Evolutionary conservation across 92 coral and sea anemone genomes (phyloP).

Genomic region (Chrysogorgia sp.): DNA sequence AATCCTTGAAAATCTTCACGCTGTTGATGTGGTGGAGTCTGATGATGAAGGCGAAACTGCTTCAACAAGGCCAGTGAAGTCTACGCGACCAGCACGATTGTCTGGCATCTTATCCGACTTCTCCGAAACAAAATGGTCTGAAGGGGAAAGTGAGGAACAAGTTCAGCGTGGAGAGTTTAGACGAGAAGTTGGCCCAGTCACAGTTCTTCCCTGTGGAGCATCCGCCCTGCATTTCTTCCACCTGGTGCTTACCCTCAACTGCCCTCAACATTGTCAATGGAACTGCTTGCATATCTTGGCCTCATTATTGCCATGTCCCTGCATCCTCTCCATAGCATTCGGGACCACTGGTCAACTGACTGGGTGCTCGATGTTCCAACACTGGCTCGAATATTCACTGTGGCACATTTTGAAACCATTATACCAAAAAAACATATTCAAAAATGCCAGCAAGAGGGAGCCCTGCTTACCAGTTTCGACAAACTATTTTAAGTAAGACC

Average conservation of each 20-base stretch:
- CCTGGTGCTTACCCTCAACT: slow-evolving; percentile 21
- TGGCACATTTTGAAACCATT: slow-evolving; percentile 13
- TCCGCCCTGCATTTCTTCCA: slow-evolving; percentile 36
- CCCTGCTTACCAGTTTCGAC: slow-evolving; percentile 26
- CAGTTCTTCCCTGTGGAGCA: slow-evolving; percentile 37
- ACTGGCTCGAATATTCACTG: slow-evolving; percentile 15
- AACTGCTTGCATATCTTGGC: slow-evolving; percentile 8
- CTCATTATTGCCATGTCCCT: slow-evolving; percentile 15
- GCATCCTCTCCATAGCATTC: neutral
- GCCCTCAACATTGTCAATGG: neutral
- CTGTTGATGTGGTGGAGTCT: no score
- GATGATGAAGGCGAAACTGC: no score
- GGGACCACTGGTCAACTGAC: slow-evolving; percentile 19
- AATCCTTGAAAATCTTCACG: no score
- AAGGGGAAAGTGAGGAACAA: no score
- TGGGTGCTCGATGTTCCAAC: slow-evolving; percentile 30
- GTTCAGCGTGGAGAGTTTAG: no score
- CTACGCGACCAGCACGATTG: no score
- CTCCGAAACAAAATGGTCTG: no score
- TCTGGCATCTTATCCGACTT: no score
- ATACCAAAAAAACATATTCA: slow-evolving; percentile 37
- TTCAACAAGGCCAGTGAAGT: no score
- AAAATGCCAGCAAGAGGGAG: slow-evolving; percentile 53
- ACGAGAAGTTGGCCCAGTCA: slow-evolving; percentile 18
- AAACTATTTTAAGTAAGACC: slow-evolving; percentile 50